Conservation (phyloP, 2,797 vertebrate genomes). For the Spatula versicolor region DNA sequence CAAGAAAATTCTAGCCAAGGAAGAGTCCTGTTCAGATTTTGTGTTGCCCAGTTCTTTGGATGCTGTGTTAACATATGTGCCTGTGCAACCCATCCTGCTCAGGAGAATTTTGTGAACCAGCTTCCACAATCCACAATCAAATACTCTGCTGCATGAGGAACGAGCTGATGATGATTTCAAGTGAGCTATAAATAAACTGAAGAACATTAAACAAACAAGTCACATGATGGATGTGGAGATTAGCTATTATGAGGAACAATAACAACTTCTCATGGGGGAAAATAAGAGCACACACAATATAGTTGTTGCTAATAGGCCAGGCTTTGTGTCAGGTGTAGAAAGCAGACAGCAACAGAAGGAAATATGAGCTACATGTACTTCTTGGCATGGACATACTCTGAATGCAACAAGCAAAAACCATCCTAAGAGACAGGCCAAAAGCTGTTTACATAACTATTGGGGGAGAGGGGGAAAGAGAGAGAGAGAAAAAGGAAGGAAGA, state of each 20-base stretch:
- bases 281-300: background rate
- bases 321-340: conserved; percentile 28
- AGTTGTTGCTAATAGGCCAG: background rate
- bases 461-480: no score
- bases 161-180: conserved; percentile 39
- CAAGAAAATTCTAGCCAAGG: background rate
- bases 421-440: background rate
- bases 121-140: conserved; percentile 9
- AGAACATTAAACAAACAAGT: conserved; percentile 45
- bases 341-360: conserved; percentile 25
- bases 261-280: background rate
- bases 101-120: conserved; percentile 25
- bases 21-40: background rate
- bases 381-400: background rate
- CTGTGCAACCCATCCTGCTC: background rate
- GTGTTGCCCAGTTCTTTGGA: background rate
- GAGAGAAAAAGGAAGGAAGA: conserved; percentile 35
- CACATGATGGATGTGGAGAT: background rate
- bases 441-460: background rate
- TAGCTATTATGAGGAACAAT: background rate
- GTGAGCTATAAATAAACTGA: conserved; percentile 66
- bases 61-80: background rate
- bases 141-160: conserved; percentile 42
- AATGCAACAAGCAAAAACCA: background rate
- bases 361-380: background rate